These are phyloP conservation scores for Cecropterus lyciades DNA, from an alignment of 1,140 invertebrate genomes.

Conservation along the genomic window DNA sequence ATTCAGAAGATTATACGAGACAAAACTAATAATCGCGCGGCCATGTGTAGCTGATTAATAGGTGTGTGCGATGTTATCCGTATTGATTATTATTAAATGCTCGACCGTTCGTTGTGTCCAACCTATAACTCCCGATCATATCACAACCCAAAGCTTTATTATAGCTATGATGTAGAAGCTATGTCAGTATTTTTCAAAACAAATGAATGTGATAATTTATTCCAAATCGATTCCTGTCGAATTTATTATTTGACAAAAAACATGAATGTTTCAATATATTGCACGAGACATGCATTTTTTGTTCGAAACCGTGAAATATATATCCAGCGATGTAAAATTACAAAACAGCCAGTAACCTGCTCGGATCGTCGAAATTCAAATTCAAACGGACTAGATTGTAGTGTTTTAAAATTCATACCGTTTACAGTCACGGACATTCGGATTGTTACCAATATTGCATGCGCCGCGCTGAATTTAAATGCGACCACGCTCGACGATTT, in stretches of 20 bases:
- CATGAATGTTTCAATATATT: not conserved
- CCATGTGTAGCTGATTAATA: conserved; percentile 23
- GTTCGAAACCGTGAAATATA: conserved; percentile 5
- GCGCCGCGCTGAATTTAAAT: conserved; percentile 69
- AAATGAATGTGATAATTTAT: too few relatives aligned
- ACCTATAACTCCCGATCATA: not conserved
- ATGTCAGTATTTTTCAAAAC: not conserved
- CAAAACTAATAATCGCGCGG: conserved; percentile 36
- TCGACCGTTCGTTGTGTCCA: not conserved
- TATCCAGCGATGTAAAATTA: conserved; percentile 24
- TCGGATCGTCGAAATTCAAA: conserved; percentile 61
- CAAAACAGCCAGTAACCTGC: conserved; percentile 39
- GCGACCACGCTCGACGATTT: conserved; percentile 46
- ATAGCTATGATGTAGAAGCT: not conserved
- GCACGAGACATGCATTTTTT: not conserved
- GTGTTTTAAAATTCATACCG: conserved; percentile 72
- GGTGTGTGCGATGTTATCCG: conserved; percentile 24
- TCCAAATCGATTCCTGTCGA: not conserved
- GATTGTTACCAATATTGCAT: conserved; percentile 71
- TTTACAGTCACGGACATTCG: conserved; percentile 56
- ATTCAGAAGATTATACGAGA: conserved; percentile 57
- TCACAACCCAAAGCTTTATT: not conserved
- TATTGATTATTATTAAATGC: conserved; percentile 25
- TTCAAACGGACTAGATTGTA: conserved; percentile 51
- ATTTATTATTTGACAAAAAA: not conserved